Evolutionary conservation across 2,797 vertebrate genomes (phyloP).

Genomic region (Anabacerthia variegaticeps): DNA sequence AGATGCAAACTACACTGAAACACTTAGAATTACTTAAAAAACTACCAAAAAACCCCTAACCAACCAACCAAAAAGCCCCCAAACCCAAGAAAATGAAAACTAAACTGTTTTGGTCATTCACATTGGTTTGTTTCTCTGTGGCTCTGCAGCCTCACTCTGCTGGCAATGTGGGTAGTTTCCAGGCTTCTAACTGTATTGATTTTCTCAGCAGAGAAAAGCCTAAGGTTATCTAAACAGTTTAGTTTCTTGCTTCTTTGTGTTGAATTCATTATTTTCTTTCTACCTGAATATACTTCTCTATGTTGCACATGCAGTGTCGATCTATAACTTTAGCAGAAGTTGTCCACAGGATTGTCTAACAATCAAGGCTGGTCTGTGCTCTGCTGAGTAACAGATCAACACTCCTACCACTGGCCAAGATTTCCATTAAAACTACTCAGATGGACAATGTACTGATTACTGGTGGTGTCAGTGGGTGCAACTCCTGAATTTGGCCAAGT

Average conservation of each 20-base stretch:
- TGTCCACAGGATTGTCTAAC: not conserved
- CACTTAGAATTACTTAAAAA: not conserved
- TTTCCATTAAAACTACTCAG: not conserved
- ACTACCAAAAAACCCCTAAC: not conserved
- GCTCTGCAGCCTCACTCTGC: not conserved
- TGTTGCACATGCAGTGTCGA: rapidly evolving
- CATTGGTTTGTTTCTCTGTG: not conserved
- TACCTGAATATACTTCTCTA: not conserved
- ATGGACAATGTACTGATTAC: not conserved
- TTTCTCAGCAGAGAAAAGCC: constrained; percentile 50
- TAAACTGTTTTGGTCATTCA: not conserved
- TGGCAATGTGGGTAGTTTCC: not conserved
- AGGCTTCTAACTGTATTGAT: constrained; percentile 42
- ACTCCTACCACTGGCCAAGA: not conserved
- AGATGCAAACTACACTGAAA: not conserved
- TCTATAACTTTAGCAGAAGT: not conserved
- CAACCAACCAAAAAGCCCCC: too few relatives aligned
- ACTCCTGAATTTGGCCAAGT: not conserved
- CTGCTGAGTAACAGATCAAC: constrained; percentile 3
- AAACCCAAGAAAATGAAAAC: not conserved
- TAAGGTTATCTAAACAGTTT: constrained; percentile 63
- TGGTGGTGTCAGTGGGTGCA: not conserved
- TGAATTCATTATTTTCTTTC: constrained; percentile 54
- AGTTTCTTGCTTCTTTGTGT: constrained; percentile 27
- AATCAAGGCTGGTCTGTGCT: rapidly evolving